Evolutionary conservation across 1,140 invertebrate genomes (phyloP), one percentile per base, ranked within the genome.

Genomic region (Lethrus apterus): DNA sequence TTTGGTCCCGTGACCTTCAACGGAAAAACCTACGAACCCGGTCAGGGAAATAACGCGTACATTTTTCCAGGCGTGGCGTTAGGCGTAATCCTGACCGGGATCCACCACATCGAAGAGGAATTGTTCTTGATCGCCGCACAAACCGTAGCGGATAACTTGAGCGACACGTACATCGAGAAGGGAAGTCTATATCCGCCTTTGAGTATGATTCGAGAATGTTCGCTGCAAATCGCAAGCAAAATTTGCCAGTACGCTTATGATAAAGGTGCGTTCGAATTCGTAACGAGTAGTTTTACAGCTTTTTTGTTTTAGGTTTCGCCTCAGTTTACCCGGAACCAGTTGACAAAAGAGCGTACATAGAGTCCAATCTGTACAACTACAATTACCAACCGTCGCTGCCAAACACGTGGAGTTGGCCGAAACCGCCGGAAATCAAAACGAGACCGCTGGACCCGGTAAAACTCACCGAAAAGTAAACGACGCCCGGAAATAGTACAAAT

Each of bases 31-130:
- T 94, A 79, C 65, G 77, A 84, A 49, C 88, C 93, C 0, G 93
- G 93, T 0, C 93, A 97, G 69, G 92, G 93, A 34, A 97, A 97
- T 69, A 97, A 97, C 65, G 88, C 93, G 0, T 97, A 97, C 68
- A 95, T 97, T 49, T 97, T 97, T 71, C 93, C 93, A 1, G 91
- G 90, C 31, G 80, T 97, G 1, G 91, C 90, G 14, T 72, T 97
- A 2, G 93, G 90, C 13, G 88, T 93, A 10, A 89, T 96, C 40
- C 79, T 80, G 4, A 83, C 86, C 0, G 83, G 86, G 24, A 86
- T 90, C 5, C 84, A 91, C 59, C 87, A 90, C 60, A 93, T 97
- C 57, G 81, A 79, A 0, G 89, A 97, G 59, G 83, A 87, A 55
- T 77, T 93, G 57, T 97, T 97, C 73, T 71, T 97, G 2, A 79